Evolutionary conservation across 2,797 vertebrate genomes (phyloP).

Genomic region (Chanos chanos): DNA sequence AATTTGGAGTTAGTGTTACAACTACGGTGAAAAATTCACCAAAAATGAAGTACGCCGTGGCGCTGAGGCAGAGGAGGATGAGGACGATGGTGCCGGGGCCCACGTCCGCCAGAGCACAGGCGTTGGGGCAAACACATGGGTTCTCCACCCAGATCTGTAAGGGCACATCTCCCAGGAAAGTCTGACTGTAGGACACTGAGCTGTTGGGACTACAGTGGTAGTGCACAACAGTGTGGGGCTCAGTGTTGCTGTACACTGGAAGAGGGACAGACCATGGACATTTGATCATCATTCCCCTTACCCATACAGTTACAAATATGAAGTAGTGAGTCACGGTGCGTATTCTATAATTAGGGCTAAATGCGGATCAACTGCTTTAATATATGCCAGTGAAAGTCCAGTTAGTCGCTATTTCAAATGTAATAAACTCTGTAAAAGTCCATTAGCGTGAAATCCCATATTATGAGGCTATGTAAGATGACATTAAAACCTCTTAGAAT

Average conservation of each 20-base stretch:
- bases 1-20: no score
- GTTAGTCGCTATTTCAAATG: no score
- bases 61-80: conserved; percentile 66
- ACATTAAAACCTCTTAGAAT: no score
- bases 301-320: no score
- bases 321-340: no score
- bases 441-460: no score
- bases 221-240: conserved; percentile 60
- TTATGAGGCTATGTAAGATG: no score
- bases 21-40: conserved; percentile 48
- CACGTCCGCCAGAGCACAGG: conserved; percentile 65
- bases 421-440: no score
- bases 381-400: no score
- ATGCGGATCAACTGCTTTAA: no score
- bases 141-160: conserved; percentile 71
- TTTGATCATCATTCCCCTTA: no score
- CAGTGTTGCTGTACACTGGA: conserved; percentile 27
- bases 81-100: conserved; percentile 70
- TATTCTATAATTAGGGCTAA: no score
- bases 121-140: conserved; percentile 72
- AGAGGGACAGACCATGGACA: neutral
- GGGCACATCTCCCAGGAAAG: conserved; percentile 28
- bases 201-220: conserved; percentile 65
- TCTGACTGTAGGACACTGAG: conserved; percentile 46
- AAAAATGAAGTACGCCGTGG: conserved; percentile 65